A percentile compares a stretch with the other conserved stretches of the same genome.
phyloP scores from a whole-genome alignment of 2,888 invertebrate species.

The Laspeyria flexula region DNA sequence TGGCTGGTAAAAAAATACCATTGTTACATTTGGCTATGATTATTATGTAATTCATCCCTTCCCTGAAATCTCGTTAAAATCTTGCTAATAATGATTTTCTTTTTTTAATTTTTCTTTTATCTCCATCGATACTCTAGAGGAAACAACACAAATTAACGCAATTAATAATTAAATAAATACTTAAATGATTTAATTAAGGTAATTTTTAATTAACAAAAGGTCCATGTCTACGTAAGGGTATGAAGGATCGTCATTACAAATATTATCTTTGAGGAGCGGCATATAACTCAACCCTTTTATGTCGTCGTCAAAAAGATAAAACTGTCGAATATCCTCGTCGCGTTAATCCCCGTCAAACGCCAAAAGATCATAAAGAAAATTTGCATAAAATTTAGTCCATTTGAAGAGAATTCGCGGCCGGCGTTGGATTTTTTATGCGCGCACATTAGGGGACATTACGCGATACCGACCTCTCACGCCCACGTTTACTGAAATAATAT shows the following conservation, averaged over 20 bases:
- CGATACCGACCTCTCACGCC: constrained; percentile 49
- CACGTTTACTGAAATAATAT: constrained; percentile 72
- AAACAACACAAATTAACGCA: no score
- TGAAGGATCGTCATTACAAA: constrained; percentile 24
- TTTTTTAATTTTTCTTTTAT: no score
- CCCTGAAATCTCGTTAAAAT: no score
- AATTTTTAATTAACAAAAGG: constrained; percentile 29
- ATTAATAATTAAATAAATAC: background rate
- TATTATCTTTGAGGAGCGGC: constrained; percentile 35
- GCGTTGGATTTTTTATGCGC: constrained; percentile 62
- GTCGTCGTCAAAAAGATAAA: constrained; percentile 50
- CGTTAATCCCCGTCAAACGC: constrained; percentile 68
- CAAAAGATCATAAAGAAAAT: constrained; percentile 70
- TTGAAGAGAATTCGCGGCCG: constrained; percentile 64
- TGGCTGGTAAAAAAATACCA: no score
- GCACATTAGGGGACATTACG: constrained; percentile 76
- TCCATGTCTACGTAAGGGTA: constrained; percentile 8
- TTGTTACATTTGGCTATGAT: no score
- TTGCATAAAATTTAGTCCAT: constrained; percentile 73
- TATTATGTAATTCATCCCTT: no score
- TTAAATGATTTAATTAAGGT: constrained; percentile 19
- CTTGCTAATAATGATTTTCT: no score
- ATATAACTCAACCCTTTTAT: constrained; percentile 40
- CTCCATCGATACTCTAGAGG: no score
- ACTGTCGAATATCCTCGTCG: constrained; percentile 52